Conservation (phyloP, 2,888 invertebrate genomes). For the Scaptomyza polygonia region DNA sequence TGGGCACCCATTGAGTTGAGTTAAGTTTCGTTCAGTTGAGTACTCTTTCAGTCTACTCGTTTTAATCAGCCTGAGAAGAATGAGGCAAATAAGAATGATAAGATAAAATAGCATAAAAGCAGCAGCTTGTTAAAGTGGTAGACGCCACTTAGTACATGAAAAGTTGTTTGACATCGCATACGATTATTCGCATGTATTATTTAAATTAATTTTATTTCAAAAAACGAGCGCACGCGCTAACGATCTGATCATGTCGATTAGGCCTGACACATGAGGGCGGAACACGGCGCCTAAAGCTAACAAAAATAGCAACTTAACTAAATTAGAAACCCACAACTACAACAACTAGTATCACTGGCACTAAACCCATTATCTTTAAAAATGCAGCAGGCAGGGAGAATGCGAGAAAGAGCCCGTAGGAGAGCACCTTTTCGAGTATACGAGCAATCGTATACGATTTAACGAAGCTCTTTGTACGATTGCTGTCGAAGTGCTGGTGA, state of each 20-base stretch:
- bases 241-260: slow-evolving; percentile 63
- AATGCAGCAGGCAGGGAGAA: slow-evolving; percentile 32
- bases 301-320: slow-evolving; percentile 37
- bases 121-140: slow-evolving; percentile 8
- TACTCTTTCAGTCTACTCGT: slow-evolving; percentile 9
- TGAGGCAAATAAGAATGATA: slow-evolving; percentile 21
- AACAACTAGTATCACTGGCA: slow-evolving; percentile 47
- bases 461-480: slow-evolving; percentile 13
- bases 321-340: slow-evolving; percentile 32
- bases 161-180: background rate
- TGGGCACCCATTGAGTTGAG: slow-evolving; percentile 35
- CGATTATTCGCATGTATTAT: slow-evolving; percentile 19
- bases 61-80: slow-evolving; percentile 12
- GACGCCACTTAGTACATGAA: slow-evolving; percentile 3
- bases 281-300: slow-evolving; percentile 59
- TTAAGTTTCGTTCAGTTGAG: slow-evolving; percentile 27
- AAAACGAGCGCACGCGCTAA: slow-evolving; percentile 48
- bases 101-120: slow-evolving; percentile 23
- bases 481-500: background rate
- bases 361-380: slow-evolving; percentile 15
- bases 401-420: slow-evolving; percentile 9
- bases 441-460: slow-evolving; percentile 4
- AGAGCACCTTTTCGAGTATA: slow-evolving; percentile 42
- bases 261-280: slow-evolving; percentile 53
- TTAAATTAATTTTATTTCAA: slow-evolving; percentile 10